These are phyloP conservation scores for Pelodytes ibericus DNA, from an alignment of 2,797 vertebrate genomes.

Conservation along the genomic window DNA sequence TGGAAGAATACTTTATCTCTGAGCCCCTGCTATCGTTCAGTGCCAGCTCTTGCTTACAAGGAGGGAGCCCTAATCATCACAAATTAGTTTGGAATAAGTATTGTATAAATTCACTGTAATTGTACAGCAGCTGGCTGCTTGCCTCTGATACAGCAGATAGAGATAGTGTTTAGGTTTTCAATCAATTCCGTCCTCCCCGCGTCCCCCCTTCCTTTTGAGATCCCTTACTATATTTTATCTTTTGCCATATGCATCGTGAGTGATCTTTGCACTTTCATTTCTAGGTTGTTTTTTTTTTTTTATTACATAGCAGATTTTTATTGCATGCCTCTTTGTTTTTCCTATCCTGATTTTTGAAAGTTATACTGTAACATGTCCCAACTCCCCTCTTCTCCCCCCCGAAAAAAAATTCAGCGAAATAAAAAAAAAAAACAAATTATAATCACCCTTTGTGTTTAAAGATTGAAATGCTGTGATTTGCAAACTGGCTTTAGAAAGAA, in stretches of 20 bases:
- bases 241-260: background rate
- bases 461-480: no score
- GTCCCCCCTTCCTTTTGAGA: background rate
- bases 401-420: no score
- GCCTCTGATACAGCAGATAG: background rate
- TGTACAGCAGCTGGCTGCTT: conserved; percentile 6
- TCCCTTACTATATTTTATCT: background rate
- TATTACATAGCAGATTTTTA: no score
- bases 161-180: background rate
- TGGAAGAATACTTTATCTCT: background rate
- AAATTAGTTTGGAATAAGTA: conserved; percentile 30
- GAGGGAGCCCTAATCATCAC: conserved; percentile 9
- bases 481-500: no score
- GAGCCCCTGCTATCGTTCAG: background rate
- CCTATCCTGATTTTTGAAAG: no score
- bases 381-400: no score
- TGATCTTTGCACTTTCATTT: no score
- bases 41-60: conserved; percentile 12
- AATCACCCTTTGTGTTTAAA: no score
- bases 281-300: no score
- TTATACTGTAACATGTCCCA: no score
- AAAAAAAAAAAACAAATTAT: no score
- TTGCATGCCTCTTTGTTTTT: no score
- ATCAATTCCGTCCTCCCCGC: background rate
- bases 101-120: conserved; percentile 24